A percentile compares a stretch with the other conserved stretches of the same genome.
Conservation (phyloP, 2,888 invertebrate genomes). For the Eupithecia abbreviata region DNA sequence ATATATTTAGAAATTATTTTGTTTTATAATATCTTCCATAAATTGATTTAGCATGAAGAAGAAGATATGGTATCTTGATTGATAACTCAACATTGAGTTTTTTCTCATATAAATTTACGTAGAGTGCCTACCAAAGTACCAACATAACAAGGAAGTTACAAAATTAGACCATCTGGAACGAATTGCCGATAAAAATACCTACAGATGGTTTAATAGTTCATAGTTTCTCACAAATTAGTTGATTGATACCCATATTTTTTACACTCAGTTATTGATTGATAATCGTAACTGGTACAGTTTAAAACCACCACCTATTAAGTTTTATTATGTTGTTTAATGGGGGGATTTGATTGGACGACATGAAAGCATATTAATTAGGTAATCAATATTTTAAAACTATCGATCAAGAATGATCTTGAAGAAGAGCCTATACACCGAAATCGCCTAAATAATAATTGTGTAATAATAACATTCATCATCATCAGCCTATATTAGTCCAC, state of each 20-base stretch:
- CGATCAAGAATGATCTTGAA: neutral
- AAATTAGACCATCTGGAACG: neutral
- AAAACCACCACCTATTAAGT: neutral
- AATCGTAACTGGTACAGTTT: neutral
- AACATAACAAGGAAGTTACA: conserved; percentile 1
- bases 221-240: neutral
- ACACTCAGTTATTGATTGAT: neutral
- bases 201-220: neutral
- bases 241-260: neutral
- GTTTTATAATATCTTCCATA: neutral
- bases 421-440: too few relatives aligned
- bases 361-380: neutral
- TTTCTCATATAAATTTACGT: neutral
- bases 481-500: too few relatives aligned
- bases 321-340: neutral
- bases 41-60: neutral
- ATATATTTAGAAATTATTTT: too few relatives aligned
- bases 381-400: neutral
- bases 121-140: neutral
- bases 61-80: too few relatives aligned
- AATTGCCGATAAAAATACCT: neutral
- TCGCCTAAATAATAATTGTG: too few relatives aligned
- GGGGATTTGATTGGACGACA: neutral
- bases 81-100: neutral
- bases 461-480: too few relatives aligned